Conservation (phyloP, 2,888 invertebrate species). For the Schrankia costaestrigalis region DNA sequence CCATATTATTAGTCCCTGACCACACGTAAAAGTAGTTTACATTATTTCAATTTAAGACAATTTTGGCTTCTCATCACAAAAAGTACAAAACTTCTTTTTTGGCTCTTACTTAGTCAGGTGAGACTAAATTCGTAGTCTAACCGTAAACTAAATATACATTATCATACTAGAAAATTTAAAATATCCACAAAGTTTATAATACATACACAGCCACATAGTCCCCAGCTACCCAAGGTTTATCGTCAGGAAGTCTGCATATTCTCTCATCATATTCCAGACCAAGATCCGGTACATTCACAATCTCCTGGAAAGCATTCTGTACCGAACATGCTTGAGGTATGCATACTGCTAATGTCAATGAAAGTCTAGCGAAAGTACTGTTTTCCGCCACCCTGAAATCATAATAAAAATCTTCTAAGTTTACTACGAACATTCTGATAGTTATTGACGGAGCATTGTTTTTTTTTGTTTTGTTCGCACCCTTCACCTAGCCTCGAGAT, state of each 20-base stretch:
- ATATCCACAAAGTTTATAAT: neutral
- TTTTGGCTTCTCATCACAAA: too few relatives aligned
- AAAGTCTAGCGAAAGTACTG: constrained; percentile 9
- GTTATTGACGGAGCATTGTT: too few relatives aligned
- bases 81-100: too few relatives aligned
- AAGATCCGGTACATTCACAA: constrained; percentile 33
- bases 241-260: constrained; percentile 57
- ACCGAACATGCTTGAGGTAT: constrained; percentile 59
- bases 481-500: too few relatives aligned
- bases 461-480: too few relatives aligned
- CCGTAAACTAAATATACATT: neutral
- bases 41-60: too few relatives aligned
- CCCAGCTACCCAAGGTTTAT: constrained; percentile 59
- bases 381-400: constrained; percentile 10
- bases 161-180: neutral
- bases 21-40: too few relatives aligned
- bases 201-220: constrained; percentile 67
- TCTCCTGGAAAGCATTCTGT: constrained; percentile 37
- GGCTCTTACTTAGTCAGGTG: too few relatives aligned
- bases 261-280: constrained; percentile 42
- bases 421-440: too few relatives aligned
- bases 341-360: constrained; percentile 47
- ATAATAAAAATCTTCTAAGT: too few relatives aligned
- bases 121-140: neutral
- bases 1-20: too few relatives aligned